These are phyloP conservation scores for Andrena bicolor DNA, from an alignment of 2,888 invertebrate genomes.

Conservation along the genomic window DNA sequence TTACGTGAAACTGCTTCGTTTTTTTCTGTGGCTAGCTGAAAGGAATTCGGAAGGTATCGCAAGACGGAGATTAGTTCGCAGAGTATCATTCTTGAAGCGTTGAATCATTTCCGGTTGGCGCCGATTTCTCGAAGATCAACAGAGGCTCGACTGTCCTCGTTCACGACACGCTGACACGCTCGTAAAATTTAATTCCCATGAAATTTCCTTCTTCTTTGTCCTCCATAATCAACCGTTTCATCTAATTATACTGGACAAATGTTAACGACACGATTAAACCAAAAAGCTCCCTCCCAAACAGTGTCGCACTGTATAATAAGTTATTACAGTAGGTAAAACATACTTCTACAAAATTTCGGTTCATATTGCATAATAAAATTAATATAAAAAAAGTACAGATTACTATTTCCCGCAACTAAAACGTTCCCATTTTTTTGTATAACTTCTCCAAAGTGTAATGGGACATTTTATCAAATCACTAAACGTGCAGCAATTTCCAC, in stretches of 20 bases:
- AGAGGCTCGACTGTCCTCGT: neutral
- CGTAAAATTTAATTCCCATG: constrained; percentile 33
- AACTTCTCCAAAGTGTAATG: too few species aligned
- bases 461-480: too few species aligned
- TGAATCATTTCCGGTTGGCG: constrained; percentile 62
- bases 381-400: too few species aligned
- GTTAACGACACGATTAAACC: neutral
- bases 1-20: constrained; percentile 1
- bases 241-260: neutral
- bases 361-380: too few species aligned
- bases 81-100: constrained; percentile 56
- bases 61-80: constrained; percentile 43
- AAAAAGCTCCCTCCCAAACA: too few species aligned
- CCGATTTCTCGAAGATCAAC: constrained; percentile 38
- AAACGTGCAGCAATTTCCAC: too few species aligned
- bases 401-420: too few species aligned
- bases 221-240: constrained; percentile 13
- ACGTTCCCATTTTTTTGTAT: too few species aligned
- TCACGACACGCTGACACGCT: constrained; percentile 3
- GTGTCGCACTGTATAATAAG: too few species aligned
- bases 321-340: too few species aligned
- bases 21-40: constrained; percentile 3
- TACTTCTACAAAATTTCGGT: too few species aligned
- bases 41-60: constrained; percentile 19
- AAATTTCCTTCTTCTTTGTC: constrained; percentile 23